Conservation (phyloP, 2,113 vertebrate species). For the Ctenomys sociabilis region DNA sequence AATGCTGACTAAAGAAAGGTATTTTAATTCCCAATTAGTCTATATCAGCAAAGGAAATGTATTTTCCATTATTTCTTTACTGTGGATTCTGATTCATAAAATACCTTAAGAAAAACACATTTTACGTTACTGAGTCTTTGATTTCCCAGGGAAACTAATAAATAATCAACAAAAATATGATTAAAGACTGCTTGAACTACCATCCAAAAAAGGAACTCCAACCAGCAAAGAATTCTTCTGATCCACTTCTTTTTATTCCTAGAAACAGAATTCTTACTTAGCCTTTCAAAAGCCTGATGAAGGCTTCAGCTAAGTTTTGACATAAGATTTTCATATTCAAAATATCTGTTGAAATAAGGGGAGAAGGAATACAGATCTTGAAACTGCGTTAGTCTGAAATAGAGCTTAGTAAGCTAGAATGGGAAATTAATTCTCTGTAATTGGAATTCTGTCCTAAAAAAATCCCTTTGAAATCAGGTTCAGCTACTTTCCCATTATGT, state of each 20-base stretch:
- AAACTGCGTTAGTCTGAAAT: constrained; percentile 78
- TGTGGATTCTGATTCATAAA: constrained; percentile 83
- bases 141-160: constrained; percentile 89
- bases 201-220: constrained; percentile 81
- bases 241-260: constrained; percentile 87
- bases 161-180: constrained; percentile 91
- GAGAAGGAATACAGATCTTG: constrained; percentile 77
- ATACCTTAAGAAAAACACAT: constrained; percentile 85
- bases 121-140: constrained; percentile 85
- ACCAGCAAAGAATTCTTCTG: constrained; percentile 86
- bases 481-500: constrained; percentile 55
- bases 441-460: constrained; percentile 76
- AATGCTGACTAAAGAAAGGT: constrained; percentile 85
- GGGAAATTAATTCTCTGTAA: constrained; percentile 78
- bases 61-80: constrained; percentile 83
- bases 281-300: constrained; percentile 84
- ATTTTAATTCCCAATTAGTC: constrained; percentile 86
- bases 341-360: constrained; percentile 82
- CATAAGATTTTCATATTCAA: constrained; percentile 84
- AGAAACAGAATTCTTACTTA: constrained; percentile 90
- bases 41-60: constrained; percentile 81
- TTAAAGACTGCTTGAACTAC: constrained; percentile 87
- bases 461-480: constrained; percentile 81
- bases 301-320: constrained; percentile 85
- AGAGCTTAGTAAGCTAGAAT: constrained; percentile 76